Conservation (phyloP, 2,888 invertebrate genomes). For the Sarcophaga rosellei region DNA sequence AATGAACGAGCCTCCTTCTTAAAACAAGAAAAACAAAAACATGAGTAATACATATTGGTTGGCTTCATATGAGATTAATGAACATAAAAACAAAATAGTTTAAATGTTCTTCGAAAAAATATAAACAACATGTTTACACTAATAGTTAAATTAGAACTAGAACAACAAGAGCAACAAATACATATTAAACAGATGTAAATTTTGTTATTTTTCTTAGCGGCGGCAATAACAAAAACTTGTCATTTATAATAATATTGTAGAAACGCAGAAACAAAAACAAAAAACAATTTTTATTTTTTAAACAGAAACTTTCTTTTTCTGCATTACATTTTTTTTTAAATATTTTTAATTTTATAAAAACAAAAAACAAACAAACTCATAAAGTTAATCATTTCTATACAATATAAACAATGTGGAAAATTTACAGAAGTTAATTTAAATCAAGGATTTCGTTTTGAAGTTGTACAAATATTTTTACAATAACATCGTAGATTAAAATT, state of each 20-base stretch:
- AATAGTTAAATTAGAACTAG: constrained; percentile 22
- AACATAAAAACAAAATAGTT: constrained; percentile 34
- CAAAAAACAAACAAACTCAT: too few relatives aligned
- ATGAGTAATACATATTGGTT: background rate
- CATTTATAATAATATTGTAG: background rate
- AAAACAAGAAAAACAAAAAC: constrained; percentile 31
- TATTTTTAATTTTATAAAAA: too few relatives aligned
- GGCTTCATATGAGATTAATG: background rate
- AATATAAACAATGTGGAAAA: too few relatives aligned
- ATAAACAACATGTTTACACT: constrained; percentile 61
- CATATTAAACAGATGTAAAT: constrained; percentile 20
- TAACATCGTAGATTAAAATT: too few relatives aligned
- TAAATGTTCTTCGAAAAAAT: background rate
- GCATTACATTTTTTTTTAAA: too few relatives aligned
- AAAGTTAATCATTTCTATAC: too few relatives aligned
- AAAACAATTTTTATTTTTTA: background rate
- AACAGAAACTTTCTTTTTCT: too few relatives aligned
- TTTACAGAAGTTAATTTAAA: too few relatives aligned
- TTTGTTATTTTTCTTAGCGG: constrained; percentile 22
- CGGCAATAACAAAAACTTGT: background rate
- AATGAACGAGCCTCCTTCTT: constrained; percentile 62
- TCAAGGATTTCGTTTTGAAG: too few relatives aligned
- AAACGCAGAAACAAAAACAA: background rate
- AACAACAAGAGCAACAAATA: constrained; percentile 22
- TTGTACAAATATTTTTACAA: too few relatives aligned